Evolutionary conservation across 2,888 invertebrate genomes (phyloP), one percentile per base, ranked within the genome.

Genomic region (Drosophila quinaria): DNA sequence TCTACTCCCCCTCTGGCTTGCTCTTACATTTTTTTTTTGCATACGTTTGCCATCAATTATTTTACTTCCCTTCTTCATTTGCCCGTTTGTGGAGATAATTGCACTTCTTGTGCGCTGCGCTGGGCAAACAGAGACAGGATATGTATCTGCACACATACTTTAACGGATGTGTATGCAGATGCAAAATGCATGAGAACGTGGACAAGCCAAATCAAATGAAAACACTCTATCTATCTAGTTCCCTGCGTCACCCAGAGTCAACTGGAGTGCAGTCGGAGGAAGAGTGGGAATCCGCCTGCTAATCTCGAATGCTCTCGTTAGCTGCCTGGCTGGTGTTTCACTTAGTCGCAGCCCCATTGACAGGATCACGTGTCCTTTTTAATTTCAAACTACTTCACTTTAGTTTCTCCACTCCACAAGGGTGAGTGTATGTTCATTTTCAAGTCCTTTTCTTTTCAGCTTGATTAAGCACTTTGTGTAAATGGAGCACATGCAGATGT

Each of bases 391-490:
- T 83, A 90, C 86, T 86, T 86, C 84, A 80, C 76, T 80, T 90
- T 70, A 80, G 82, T 85, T 78, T 87, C 52, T 59, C 61, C 63
- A 61, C 22, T 52, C 22, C 47, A 19, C 8, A 29, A 8, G 29
- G 55, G 15, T 60, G 39, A 41, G 35, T 56, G n/a, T 33, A 58
- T 56, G 78, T 74, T 63, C 66, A 63, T 64, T 72, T 75, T 72
- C 61, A 74, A 87, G 82, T 81, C 63, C 80, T 80, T 78, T 76
- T 85, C 74, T 86, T 83, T 89, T 76, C 76, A 79, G 84, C 87
- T 89, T 90, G 89, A 86, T 86, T 87, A 90, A 90, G 90, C 89
- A 83, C 86, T 86, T 86, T 90, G 90, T 88, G 90, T 88, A 86
- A 89, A 74, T 80, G 86, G 86, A 85, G 82, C 87, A 88, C 74